These are phyloP conservation scores for Trissonchulus sp. DNA, from an alignment of 2,888 invertebrate species.

Conservation along the genomic window DNA sequence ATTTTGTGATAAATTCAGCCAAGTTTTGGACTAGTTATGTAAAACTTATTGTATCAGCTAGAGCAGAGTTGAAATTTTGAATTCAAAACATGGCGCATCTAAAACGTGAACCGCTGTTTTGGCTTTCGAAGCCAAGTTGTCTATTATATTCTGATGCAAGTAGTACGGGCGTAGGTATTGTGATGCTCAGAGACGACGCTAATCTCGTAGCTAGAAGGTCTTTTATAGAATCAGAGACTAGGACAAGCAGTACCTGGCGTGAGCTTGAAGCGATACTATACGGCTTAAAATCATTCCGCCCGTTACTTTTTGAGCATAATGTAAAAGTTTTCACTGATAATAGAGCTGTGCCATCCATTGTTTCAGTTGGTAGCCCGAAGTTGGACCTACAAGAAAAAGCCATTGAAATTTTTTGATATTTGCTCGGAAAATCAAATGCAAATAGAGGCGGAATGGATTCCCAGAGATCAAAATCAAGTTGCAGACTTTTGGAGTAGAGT, in stretches of 20 bases:
- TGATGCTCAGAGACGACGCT: neutral
- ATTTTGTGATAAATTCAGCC: neutral
- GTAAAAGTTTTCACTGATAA: too few species aligned
- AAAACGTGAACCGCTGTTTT: too few species aligned
- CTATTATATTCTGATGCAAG: constrained; percentile 8
- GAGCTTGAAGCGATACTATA: too few species aligned
- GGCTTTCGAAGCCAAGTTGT: too few species aligned
- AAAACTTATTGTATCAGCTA: neutral
- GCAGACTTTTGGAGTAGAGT: neutral
- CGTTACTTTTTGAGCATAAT: too few species aligned
- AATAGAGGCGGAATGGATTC: neutral
- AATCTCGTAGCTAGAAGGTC: too few species aligned
- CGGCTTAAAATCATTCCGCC: too few species aligned
- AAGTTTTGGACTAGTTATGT: neutral
- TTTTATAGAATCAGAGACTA: neutral
- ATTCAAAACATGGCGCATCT: neutral
- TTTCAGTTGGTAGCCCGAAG: too few species aligned
- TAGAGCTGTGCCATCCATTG: too few species aligned
- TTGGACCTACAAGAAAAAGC: too few species aligned
- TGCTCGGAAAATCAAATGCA: neutral
- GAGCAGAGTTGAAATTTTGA: neutral
- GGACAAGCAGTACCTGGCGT: neutral
- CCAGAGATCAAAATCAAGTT: neutral
- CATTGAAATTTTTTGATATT: too few species aligned
- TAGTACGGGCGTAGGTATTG: neutral